Evolutionary conservation across 2,113 vertebrate genomes (phyloP).

Genomic region (Miniopterus natalensis): DNA sequence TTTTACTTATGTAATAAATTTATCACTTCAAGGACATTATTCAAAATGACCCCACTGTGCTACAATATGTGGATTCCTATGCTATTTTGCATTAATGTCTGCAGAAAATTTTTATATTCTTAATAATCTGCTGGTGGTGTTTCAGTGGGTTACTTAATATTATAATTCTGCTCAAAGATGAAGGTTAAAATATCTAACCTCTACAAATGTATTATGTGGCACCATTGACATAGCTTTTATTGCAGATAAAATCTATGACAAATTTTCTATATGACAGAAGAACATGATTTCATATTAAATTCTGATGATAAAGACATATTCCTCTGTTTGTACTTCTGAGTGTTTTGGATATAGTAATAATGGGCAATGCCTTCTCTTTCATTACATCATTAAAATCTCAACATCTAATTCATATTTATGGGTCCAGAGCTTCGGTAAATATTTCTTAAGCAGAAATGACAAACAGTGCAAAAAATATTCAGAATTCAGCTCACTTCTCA

Average conservation of each 20-base stretch:
- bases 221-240: conserved; percentile 88
- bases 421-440: conserved; percentile 69
- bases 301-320: conserved; percentile 84
- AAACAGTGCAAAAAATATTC: conserved; percentile 6
- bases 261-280: conserved; percentile 86
- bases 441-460: conserved; percentile 78
- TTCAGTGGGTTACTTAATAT: conserved; percentile 83
- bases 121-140: conserved; percentile 51
- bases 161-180: conserved; percentile 88
- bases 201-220: conserved; percentile 89
- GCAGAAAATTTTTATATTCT: conserved; percentile 78
- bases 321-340: conserved; percentile 83
- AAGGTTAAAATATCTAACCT: conserved; percentile 89
- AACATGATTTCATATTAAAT: conserved; percentile 88
- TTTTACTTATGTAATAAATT: conserved; percentile 87
- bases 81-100: conserved; percentile 86
- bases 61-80: conserved; percentile 74
- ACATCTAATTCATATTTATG: conserved; percentile 75
- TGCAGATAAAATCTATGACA: conserved; percentile 89
- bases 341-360: conserved; percentile 83
- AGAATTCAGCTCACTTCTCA: conserved; percentile 77
- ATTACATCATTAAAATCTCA: conserved; percentile 73
- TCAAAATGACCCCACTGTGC: conserved; percentile 82
- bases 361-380: conserved; percentile 69
- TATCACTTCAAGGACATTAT: conserved; percentile 88